Evolutionary conservation across 2,888 invertebrate species (phyloP).

Genomic region (Ophion obscuratus): DNA sequence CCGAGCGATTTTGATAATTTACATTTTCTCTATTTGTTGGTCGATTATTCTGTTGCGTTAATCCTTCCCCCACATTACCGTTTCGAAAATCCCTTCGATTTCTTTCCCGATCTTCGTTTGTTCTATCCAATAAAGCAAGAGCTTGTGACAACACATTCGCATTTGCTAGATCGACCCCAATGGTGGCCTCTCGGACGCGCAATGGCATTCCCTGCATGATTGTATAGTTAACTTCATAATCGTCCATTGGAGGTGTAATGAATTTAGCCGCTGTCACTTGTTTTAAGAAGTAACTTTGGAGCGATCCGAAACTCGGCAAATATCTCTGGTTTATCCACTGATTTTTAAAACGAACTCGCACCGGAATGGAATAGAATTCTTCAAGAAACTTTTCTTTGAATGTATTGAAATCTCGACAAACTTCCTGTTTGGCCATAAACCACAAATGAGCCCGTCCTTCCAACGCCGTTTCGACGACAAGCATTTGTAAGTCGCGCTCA

Average conservation of each 20-base stretch:
- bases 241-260: constrained; percentile 9
- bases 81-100: no score
- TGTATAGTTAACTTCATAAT: constrained; percentile 55
- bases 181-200: constrained; percentile 45
- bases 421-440: no score
- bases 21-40: no score
- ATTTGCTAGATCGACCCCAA: constrained; percentile 42
- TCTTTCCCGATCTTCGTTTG: no score
- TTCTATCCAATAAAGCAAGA: no score
- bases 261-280: constrained; percentile 10
- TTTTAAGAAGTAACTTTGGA: background rate
- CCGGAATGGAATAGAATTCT: background rate
- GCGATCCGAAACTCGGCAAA: background rate
- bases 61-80: no score
- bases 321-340: background rate
- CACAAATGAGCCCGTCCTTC: no score
- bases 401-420: background rate
- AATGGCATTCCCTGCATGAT: constrained; percentile 61
- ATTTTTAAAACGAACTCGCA: background rate
- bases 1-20: no score
- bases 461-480: no score
- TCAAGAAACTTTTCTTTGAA: background rate
- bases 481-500: no score
- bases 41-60: no score
- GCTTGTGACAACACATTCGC: constrained; percentile 22